Evolutionary conservation across 2,113 vertebrate genomes (phyloP).

Genomic region (Pomatostomus ruficeps): DNA sequence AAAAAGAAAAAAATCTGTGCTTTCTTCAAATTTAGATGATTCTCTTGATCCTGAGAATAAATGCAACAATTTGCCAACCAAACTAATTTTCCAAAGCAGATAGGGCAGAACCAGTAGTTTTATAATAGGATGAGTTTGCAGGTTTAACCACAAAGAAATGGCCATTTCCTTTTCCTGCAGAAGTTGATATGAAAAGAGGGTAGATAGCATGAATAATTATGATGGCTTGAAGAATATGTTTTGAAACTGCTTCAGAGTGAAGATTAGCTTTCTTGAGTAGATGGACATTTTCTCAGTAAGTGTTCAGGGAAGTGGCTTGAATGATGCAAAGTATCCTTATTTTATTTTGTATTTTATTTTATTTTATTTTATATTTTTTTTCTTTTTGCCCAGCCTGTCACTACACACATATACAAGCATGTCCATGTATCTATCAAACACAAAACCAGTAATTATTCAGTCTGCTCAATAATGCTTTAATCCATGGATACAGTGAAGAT

Average conservation of each 20-base stretch:
- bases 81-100: slow-evolving; percentile 16
- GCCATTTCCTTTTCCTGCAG: neutral
- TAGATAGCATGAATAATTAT: neutral
- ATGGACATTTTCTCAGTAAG: neutral
- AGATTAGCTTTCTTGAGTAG: neutral
- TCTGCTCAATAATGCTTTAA: neutral
- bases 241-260: neutral
- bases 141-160: neutral
- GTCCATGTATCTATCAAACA: neutral
- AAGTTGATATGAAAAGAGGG: neutral
- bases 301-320: neutral
- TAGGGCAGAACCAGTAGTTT: neutral
- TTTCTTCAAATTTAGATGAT: slow-evolving; percentile 21
- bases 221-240: neutral
- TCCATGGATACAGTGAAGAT: neutral
- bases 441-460: neutral
- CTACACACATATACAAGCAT: neutral
- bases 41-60: slow-evolving; percentile 4
- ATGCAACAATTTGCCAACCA: slow-evolving; percentile 2
- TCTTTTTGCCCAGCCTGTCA: neutral
- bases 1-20: neutral
- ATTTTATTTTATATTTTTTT: neutral
- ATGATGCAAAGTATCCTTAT: neutral
- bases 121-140: neutral
- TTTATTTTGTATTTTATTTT: neutral